Evolutionary conservation across 2,888 invertebrate genomes (phyloP).

Genomic region (Eupithecia centaureata): DNA sequence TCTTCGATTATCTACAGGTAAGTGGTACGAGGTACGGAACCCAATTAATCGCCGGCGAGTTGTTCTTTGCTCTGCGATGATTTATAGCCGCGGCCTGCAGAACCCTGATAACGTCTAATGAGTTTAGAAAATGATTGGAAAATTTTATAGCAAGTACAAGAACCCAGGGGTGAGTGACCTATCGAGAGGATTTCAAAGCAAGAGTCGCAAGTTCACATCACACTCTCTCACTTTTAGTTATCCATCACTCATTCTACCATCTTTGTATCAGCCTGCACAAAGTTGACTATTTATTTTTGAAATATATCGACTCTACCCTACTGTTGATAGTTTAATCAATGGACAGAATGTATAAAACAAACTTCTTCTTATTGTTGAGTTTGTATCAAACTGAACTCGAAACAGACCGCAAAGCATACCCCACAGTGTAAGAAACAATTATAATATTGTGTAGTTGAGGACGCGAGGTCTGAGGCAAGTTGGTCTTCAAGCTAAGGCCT

Average conservation of each 20-base stretch:
- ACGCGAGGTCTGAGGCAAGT: constrained; percentile 45
- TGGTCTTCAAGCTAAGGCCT: constrained; percentile 58
- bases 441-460: constrained; percentile 25
- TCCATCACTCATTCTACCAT: too few relatives aligned
- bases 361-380: neutral
- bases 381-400: neutral
- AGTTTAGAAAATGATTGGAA: constrained; percentile 31
- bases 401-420: neutral
- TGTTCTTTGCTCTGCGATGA: constrained; percentile 59
- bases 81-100: constrained; percentile 55
- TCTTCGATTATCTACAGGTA: constrained; percentile 3
- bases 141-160: constrained; percentile 5
- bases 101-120: constrained; percentile 49
- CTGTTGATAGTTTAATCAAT: too few relatives aligned
- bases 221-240: neutral
- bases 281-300: too few relatives aligned
- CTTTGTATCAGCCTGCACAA: too few relatives aligned
- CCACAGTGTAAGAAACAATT: neutral
- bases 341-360: neutral
- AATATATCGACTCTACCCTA: too few relatives aligned
- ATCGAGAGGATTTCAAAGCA: neutral
- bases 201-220: neutral
- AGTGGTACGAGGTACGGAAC: constrained; percentile 35
- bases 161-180: neutral
- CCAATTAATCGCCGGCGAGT: constrained; percentile 55